A percentile compares a stretch with the other conserved stretches of the same genome.
Evolutionary conservation across 2,113 vertebrate species (phyloP).

Genomic region (Ceuthmochares aereus): DNA sequence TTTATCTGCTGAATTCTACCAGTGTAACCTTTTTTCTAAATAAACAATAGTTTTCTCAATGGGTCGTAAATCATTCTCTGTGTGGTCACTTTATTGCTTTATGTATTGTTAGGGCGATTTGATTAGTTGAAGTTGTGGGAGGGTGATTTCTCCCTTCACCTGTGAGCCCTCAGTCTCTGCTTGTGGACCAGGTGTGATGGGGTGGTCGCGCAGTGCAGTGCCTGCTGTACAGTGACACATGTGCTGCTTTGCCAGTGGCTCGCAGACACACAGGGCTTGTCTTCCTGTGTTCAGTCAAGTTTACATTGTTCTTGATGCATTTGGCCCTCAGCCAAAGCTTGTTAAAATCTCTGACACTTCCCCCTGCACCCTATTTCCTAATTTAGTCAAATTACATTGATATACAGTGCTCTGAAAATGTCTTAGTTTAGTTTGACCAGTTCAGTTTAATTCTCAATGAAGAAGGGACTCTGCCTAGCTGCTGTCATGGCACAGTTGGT

Average conservation of each 20-base stretch:
- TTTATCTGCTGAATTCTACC: constrained; percentile 98
- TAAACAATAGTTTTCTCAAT: constrained; percentile 99
- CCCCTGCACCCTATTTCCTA: neutral
- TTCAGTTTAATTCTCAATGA: neutral
- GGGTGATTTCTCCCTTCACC: neutral
- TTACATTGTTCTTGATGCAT: neutral
- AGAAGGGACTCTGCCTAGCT: neutral
- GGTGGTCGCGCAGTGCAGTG: accelerated
- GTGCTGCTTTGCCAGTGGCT: neutral
- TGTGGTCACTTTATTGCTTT: constrained; percentile 71
- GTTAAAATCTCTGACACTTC: neutral
- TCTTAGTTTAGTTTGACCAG: neutral
- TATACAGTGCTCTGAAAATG: neutral
- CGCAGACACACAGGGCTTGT: neutral
- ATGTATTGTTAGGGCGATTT: neutral
- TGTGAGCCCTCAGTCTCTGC: neutral
- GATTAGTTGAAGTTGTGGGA: neutral
- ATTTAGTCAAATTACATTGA: neutral
- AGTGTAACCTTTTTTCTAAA: constrained; percentile 97
- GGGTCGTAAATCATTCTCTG: constrained; percentile 85
- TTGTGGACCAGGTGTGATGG: accelerated
- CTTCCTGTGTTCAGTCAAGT: neutral
- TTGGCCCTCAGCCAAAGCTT: neutral
- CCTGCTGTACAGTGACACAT: accelerated
- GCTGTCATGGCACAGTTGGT: neutral